Percentiles rank a stretch among this genome's conserved stretches.
Conservation (phyloP, 1,140 invertebrate genomes). For the Neodiprion virginianus region DNA sequence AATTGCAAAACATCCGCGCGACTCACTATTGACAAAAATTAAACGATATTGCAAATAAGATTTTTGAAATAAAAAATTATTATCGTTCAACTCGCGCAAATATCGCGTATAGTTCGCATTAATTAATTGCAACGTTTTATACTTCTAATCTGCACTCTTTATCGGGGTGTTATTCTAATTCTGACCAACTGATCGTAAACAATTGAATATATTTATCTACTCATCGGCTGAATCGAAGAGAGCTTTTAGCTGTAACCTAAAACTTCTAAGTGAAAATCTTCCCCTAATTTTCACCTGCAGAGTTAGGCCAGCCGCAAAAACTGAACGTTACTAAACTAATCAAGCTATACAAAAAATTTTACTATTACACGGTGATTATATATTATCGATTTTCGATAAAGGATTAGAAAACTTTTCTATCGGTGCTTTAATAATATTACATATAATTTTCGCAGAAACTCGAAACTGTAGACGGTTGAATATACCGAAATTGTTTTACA, state of each 20-base stretch:
- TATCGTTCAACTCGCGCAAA: too few relatives aligned
- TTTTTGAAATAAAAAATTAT: too few relatives aligned
- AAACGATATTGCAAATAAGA: too few relatives aligned
- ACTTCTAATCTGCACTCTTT: too few relatives aligned
- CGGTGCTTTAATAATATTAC: slow-evolving; percentile 16
- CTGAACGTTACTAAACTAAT: background rate
- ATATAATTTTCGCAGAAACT: background rate
- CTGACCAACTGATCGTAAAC: too few relatives aligned
- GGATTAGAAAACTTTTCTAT: slow-evolving; percentile 17
- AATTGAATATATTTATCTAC: background rate
- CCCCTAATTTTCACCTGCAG: slow-evolving; percentile 55
- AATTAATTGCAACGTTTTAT: too few relatives aligned
- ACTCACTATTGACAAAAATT: too few relatives aligned
- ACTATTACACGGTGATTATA: background rate
- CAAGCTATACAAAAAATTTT: background rate
- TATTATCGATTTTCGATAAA: background rate
- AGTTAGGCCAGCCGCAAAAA: slow-evolving; percentile 29
- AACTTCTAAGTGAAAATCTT: slow-evolving; percentile 51
- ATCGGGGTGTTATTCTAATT: too few relatives aligned
- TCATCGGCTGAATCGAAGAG: too few relatives aligned
- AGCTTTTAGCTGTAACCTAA: slow-evolving; percentile 1
- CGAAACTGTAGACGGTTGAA: background rate
- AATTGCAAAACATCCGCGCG: too few relatives aligned
- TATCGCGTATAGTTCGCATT: too few relatives aligned
- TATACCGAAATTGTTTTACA: background rate